These are phyloP conservation scores for Phoeniculus purpureus DNA, from an alignment of 2,797 vertebrate genomes.

Conservation along the genomic window DNA sequence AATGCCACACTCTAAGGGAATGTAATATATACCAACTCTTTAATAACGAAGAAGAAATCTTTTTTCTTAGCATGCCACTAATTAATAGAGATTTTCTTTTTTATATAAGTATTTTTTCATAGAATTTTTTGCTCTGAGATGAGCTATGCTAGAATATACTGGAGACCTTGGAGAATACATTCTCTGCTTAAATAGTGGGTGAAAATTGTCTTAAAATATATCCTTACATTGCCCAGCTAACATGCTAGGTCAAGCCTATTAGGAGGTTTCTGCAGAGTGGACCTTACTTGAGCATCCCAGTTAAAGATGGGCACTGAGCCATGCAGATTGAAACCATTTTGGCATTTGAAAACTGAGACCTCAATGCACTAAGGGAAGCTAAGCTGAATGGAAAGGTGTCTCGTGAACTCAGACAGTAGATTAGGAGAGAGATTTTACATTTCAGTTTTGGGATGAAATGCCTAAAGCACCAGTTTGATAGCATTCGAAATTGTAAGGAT, in stretches of 20 bases:
- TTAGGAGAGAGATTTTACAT: not conserved
- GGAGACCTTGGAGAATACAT: not conserved
- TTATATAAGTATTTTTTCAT: not conserved
- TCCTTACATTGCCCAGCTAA: not conserved
- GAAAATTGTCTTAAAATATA: not conserved
- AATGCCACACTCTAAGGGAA: not conserved
- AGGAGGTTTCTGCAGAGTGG: not conserved
- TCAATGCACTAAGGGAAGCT: not conserved
- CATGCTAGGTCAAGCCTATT: not conserved
- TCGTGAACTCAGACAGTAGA: not conserved
- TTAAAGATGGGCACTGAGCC: not conserved
- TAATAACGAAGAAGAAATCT: not conserved
- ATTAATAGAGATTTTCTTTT: slow-evolving; percentile 43
- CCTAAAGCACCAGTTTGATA: not conserved
- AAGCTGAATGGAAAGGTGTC: not conserved
- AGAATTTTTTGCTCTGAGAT: not conserved
- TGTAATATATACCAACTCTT: not conserved
- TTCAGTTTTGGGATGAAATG: not conserved
- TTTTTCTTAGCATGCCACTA: slow-evolving; percentile 1
- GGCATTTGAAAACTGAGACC: not conserved
- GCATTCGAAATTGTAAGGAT: not conserved
- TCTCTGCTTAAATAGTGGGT: not conserved
- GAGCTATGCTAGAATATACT: not conserved
- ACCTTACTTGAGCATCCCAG: not conserved
- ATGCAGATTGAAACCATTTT: not conserved